Base-by-base conservation (phyloP, 2,797 vertebrate species). In the Oreortyx pictus region DNA sequence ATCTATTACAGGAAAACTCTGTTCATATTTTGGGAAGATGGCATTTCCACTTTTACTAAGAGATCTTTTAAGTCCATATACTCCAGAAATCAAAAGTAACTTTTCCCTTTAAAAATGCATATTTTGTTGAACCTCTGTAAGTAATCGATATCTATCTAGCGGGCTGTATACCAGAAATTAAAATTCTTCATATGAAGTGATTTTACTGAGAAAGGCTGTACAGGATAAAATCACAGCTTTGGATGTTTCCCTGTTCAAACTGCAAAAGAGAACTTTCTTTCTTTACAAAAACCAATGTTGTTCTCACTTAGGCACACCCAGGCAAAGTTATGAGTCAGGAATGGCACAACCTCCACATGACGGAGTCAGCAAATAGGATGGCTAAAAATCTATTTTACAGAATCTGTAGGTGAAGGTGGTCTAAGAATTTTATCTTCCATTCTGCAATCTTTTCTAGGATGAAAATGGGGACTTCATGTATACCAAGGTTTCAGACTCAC, bases 381-480 rank as follows among this genome's bases (percentile, higher is more conserved):
- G 67, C 67, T 82, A 94, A 95, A 90, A 94, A 81, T 87, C 89
- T 92, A 80, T 65, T 97, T 97, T 93, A 96, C 93, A 96, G 93
- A 90, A 89, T 95, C 94, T 92, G 70, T 77, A 94, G 95, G 96
- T 81, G 93, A 83, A 89, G 93, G 46, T 43, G 78, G 88, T 57
- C 17, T 71, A 76, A 94, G 86, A 93, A 94, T 77, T 81, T 92
- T 72, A 50, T 96, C 92, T 89, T 97, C 96, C 93, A 79, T 88
- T 97, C 92, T 95, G 77, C 92, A 91, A 83, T 91, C 81, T 96
- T 94, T 96, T 49, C 94, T 88, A 89, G 86, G 92, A 94, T 75
- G 90, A 94, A 95, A 97, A 49, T 61, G 82, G 85, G 83, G 77
- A 71, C 92, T 97, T 94, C 60, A 33, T n/a, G 73, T 85, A 68